These are phyloP conservation scores for Eupithecia abbreviata DNA, from an alignment of 2,888 invertebrate genomes.

Conservation along the genomic window DNA sequence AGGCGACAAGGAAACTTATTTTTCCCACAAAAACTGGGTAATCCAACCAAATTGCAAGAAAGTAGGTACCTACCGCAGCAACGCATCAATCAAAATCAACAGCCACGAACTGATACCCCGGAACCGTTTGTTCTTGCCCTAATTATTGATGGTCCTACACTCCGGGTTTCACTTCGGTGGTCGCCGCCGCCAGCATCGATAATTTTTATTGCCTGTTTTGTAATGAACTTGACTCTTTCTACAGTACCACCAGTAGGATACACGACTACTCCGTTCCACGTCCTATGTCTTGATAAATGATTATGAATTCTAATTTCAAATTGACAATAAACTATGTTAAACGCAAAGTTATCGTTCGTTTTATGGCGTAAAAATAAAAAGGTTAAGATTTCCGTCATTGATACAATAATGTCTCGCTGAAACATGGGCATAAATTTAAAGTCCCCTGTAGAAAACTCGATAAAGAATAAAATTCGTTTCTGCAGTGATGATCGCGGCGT, in stretches of 20 bases:
- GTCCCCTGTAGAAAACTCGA: too few species aligned
- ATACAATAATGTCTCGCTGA: too few species aligned
- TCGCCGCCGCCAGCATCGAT: conserved; percentile 49
- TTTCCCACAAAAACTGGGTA: conserved; percentile 4
- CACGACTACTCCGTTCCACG: background rate
- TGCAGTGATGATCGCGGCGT: too few species aligned
- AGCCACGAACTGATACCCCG: conserved; percentile 46
- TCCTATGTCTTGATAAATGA: background rate
- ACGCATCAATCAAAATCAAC: conserved; percentile 43
- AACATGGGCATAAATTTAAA: too few species aligned
- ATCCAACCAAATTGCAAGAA: conserved; percentile 19
- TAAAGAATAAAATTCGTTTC: too few species aligned
- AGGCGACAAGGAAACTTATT: conserved; percentile 1
- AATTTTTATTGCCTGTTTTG: conserved; percentile 43
- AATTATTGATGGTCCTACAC: conserved; percentile 60
- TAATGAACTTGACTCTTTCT: conserved; percentile 34
- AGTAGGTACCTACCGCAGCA: conserved; percentile 40
- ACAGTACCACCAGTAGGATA: background rate
- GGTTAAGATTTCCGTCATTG: background rate
- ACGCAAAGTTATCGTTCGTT: background rate
- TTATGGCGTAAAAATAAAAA: background rate
- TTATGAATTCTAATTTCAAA: background rate
- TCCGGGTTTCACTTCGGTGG: conserved; percentile 50
- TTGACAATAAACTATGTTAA: background rate
- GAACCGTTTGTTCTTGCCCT: conserved; percentile 64